Base-by-base conservation (phyloP, 1,140 invertebrate species). In the Leptopilina clavipes region DNA sequence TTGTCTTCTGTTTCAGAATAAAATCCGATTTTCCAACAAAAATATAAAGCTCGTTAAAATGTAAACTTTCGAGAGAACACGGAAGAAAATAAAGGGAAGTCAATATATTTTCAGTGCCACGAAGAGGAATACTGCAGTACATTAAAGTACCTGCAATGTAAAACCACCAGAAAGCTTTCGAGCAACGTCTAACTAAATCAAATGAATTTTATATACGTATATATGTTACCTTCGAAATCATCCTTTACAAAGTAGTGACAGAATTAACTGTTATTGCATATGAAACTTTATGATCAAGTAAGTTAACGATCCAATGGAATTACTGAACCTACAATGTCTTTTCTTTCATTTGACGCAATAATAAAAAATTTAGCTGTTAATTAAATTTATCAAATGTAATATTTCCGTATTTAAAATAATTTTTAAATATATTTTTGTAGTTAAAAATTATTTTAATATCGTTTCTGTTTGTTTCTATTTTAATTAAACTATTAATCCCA, bases 41-140 rank as follows among this genome's bases (percentile, higher is more conserved):
- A 65, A 22, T 65, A 40, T 8, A 65, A 31, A 65, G 59, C 59
- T 65, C 14, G 59, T 65, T 65, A 65, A 25, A 37, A 31, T 65
- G 25, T 65, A 65, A 65, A 65, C 59, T 65, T 65, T 31, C 1
- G 14, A 65, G 59, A 65, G 59, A 65, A 65, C 59, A 37, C 22
- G 59, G 25, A 22, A 65, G 59, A 25, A 65, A 65, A 65, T 37
- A 65, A 65, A 65, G 25, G 19, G 25, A 37, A 65, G 59, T 65
- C 59, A 65, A 65, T 65, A 31, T n/a, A 65, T 65, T 65, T 65
- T 65, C 59, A 14, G 14, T 31, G 25, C 59, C 59, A 65, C 8
- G 25, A 12, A 31, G 25, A 37, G 25, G 22, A 37, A 65, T 31
- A n/a, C 12, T 31, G 59, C 59, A 65, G 59, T 65, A 37, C 19